phyloP scores from a whole-genome alignment of 2,888 invertebrate genomes.

The Erynnis tages region DNA sequence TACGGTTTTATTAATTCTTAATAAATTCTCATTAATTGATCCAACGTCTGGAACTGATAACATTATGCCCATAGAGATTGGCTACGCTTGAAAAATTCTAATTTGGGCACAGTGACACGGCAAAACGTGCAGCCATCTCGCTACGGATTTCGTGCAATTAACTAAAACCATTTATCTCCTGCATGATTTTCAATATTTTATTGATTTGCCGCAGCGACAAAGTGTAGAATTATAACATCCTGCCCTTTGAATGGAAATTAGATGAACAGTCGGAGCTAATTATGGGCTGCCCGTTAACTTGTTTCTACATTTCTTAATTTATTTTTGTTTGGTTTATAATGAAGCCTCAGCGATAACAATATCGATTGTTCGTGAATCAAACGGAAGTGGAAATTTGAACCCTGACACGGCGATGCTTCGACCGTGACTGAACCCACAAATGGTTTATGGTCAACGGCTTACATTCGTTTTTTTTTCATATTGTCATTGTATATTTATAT shows the following conservation, averaged over 20 bases:
- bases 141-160: conserved; percentile 68
- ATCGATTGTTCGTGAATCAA: conserved; percentile 71
- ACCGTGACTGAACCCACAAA: conserved; percentile 73
- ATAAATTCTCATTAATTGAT: conserved; percentile 49
- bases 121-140: conserved; percentile 55
- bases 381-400: conserved; percentile 76
- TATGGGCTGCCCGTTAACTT: conserved; percentile 20
- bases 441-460: conserved; percentile 27
- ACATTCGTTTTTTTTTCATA: conserved; percentile 25
- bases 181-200: conserved; percentile 60
- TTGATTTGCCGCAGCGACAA: conserved; percentile 18
- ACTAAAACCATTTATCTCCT: conserved; percentile 69
- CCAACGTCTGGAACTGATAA: conserved; percentile 62
- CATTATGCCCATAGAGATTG: conserved; percentile 63
- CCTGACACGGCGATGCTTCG: conserved; percentile 61
- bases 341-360: conserved; percentile 67
- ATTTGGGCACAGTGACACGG: conserved; percentile 69
- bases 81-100: conserved; percentile 66
- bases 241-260: conserved; percentile 22
- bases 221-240: conserved; percentile 29
- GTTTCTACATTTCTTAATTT: conserved; percentile 43
- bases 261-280: conserved; percentile 21
- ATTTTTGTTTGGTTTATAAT: conserved; percentile 67
- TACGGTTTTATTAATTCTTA: conserved; percentile 51
- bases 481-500: conserved; percentile 27